A percentile compares a stretch with the other conserved stretches of the same genome.
Evolutionary conservation across 2,888 invertebrate genomes (phyloP).

Genomic region (Sarcophaga caerulescens): DNA sequence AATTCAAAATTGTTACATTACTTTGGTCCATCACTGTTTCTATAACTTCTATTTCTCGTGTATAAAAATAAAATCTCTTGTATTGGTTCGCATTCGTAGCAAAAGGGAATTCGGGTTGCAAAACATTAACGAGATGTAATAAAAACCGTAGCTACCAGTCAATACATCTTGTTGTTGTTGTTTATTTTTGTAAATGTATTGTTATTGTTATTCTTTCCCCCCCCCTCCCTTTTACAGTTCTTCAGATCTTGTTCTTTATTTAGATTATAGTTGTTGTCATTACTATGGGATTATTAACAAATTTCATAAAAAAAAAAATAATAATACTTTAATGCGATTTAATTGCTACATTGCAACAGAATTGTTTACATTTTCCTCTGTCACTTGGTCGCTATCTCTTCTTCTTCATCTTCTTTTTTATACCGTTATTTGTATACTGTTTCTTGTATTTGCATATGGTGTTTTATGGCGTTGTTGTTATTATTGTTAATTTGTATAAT

Average conservation of each 20-base stretch:
- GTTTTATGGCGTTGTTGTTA: neutral
- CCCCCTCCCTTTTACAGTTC: neutral
- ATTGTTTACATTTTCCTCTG: neutral
- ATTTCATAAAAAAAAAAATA: conserved; percentile 64
- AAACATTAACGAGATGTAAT: neutral
- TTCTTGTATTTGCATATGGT: neutral
- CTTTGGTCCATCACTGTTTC: neutral
- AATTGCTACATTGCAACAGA: conserved; percentile 46
- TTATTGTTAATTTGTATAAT: conserved; percentile 23
- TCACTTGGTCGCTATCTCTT: neutral
- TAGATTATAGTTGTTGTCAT: conserved; percentile 72
- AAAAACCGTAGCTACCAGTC: conserved; percentile 76
- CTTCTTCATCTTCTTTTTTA: neutral
- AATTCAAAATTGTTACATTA: neutral
- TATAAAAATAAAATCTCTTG: too few species aligned
- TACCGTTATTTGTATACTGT: too few species aligned
- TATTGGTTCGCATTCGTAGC: neutral
- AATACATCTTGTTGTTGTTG: conserved; percentile 66
- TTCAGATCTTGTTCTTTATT: conserved; percentile 42
- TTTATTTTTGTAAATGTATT: neutral
- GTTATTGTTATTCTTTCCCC: neutral
- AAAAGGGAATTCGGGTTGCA: neutral
- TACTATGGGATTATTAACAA: conserved; percentile 68
- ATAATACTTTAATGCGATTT: conserved; percentile 68
- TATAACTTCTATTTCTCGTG: too few species aligned